Conservation (phyloP, 2,888 invertebrate genomes). For the Glyphotaelius pellucidus region DNA sequence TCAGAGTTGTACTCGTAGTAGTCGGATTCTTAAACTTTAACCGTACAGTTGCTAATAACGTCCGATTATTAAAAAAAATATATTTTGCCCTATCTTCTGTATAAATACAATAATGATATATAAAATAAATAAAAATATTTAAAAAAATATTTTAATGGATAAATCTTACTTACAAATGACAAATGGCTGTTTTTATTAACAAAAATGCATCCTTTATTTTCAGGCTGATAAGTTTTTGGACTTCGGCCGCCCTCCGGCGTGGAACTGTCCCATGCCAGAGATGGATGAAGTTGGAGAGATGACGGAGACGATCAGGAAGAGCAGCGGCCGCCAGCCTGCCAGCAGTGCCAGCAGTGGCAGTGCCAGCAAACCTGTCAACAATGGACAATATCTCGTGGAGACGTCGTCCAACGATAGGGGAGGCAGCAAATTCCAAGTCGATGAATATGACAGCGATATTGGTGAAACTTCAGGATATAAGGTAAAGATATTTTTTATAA, state of each 20-base stretch:
- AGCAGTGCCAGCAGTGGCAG: neutral
- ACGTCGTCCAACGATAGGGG: conserved; percentile 63
- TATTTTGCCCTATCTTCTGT: too few relatives aligned
- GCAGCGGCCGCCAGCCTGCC: conserved; percentile 61
- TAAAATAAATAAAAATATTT: too few relatives aligned
- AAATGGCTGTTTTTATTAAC: neutral
- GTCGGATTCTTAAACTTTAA: too few relatives aligned
- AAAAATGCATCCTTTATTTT: neutral
- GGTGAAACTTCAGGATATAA: conserved; percentile 64
- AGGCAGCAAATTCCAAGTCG: conserved; percentile 61
- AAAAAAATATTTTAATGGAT: too few relatives aligned
- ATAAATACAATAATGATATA: too few relatives aligned
- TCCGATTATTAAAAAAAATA: too few relatives aligned
- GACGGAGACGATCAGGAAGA: conserved; percentile 64
- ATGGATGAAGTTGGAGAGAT: conserved; percentile 74
- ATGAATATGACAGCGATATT: conserved; percentile 67
- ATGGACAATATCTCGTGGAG: conserved; percentile 65
- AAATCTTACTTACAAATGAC: too few relatives aligned
- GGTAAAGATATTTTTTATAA: conserved; percentile 36
- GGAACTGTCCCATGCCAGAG: conserved; percentile 96
- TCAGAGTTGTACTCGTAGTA: too few relatives aligned
- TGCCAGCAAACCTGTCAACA: conserved; percentile 43
- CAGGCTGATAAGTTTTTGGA: conserved; percentile 85
- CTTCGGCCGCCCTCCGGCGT: conserved; percentile 91
- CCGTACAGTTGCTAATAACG: too few relatives aligned